phyloP scores from a whole-genome alignment of 2,113 vertebrate species.

The Zingel zingel region DNA sequence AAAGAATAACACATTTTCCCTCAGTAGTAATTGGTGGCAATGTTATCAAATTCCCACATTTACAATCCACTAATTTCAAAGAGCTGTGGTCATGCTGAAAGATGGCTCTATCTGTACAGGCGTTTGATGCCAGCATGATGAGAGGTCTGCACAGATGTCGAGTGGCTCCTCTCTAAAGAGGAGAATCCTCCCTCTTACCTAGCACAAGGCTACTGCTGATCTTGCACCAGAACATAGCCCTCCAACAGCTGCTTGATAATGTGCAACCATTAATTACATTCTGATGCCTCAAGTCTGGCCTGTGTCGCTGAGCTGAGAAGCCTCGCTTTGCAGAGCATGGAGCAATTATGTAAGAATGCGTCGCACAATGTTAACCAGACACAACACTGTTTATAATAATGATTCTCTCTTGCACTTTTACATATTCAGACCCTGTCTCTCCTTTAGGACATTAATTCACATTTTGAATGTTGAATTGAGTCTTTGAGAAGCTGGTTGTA shows the following conservation, averaged over 20 bases:
- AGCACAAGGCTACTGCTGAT: conserved; percentile 54
- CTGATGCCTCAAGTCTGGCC: conserved; percentile 75
- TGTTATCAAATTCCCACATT: conserved; percentile 9
- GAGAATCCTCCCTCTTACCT: conserved; percentile 50
- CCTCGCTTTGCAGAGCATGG: conserved; percentile 28
- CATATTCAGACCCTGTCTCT: conserved; percentile 14
- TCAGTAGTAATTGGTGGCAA: conserved; percentile 2
- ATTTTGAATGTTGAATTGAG: conserved; percentile 23
- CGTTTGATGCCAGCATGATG: conserved; percentile 42
- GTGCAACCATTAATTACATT: conserved; percentile 79
- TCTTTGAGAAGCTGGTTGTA: conserved; percentile 23
- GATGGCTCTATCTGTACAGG: conserved; percentile 23
- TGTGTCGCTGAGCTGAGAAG: conserved; percentile 51
- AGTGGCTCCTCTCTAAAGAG: conserved; percentile 55
- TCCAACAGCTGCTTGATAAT: conserved; percentile 79
- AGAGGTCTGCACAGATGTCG: conserved; percentile 52
- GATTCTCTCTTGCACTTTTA: conserved; percentile 18
- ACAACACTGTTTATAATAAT: conserved; percentile 27
- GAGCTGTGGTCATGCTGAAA: background rate
- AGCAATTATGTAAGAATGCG: conserved; percentile 68
- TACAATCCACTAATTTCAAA: conserved; percentile 25
- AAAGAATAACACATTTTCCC: conserved; percentile 5
- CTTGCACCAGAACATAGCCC: conserved; percentile 75
- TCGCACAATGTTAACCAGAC: conserved; percentile 58
- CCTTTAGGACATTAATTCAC: conserved; percentile 19